Base-by-base conservation (phyloP, 2,797 vertebrate species). In the Poeciliopsis gracilis region DNA sequence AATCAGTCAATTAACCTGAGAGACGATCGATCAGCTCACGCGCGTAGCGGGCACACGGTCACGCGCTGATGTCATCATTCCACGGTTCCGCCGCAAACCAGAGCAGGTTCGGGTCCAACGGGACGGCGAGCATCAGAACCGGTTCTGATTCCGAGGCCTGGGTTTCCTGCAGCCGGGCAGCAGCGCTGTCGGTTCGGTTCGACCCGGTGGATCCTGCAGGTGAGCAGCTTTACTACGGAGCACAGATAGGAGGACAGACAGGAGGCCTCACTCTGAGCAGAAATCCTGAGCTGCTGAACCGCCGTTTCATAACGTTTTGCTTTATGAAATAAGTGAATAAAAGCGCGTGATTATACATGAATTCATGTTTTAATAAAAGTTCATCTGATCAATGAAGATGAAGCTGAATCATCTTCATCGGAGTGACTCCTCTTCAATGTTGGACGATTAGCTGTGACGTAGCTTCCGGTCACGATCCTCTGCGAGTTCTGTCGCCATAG, bases 191-290 rank as follows among this genome's bases (percentile, higher is more conserved):
- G 36, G 36, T 38, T 5, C 36, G 36, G 36, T 38, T 38, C 75
- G 84, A 86, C 84, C 87, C 83, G 84, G 86, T 90, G 87, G 89
- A 86, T 90, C 78, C 86, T 87, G 90, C 90, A 93, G 91, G 88
- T 93, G 89, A 86, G 83, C 79, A 83, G 82, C 76, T 89, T 91
- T 93, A 90, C 91, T 88, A 90, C 79, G 89, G 83, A 83, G 82
- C 69, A 66, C 74, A 75, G 78, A 90, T 89, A 82, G 18, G 0
- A 4, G 16, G 4, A 1, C 3, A 11, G 8, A 1, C 18, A 5
- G 0, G 88, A 88, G 81, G 69, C 0, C 36, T 86, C 84, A 90
- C 90, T 87, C 81, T 4, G 73, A 71, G 2, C 2, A 0, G n/a
- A 23, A 73, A 45, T 23, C 0, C 57, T 25, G 47, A 73, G 78